Percentiles rank a stretch among this genome's conserved stretches.
These are phyloP conservation scores for Nephrotoma guestfalica DNA, from an alignment of 2,888 invertebrate species.

Conservation along the genomic window DNA sequence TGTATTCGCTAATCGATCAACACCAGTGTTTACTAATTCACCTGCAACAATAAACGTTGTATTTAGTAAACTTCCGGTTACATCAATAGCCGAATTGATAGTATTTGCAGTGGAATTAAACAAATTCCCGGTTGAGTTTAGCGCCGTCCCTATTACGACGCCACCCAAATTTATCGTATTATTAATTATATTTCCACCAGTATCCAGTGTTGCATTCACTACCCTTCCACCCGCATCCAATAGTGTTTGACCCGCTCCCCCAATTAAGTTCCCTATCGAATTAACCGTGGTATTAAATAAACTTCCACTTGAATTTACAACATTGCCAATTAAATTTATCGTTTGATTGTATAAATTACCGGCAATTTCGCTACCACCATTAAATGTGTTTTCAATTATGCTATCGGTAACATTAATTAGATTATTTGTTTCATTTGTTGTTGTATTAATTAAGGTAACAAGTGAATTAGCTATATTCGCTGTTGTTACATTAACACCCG, in stretches of 20 bases:
- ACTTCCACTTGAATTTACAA: background rate
- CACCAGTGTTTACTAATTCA: background rate
- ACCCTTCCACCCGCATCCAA: background rate
- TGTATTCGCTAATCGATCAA: background rate
- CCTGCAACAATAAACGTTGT: background rate
- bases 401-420: background rate
- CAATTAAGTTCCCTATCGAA: background rate
- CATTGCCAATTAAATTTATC: background rate
- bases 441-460: background rate
- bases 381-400: background rate
- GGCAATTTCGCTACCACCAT: background rate
- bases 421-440: background rate
- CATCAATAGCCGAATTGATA: background rate
- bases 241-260: background rate
- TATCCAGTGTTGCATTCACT: background rate
- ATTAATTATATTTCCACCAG: background rate
- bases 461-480: background rate
- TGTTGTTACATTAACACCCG: constrained; percentile 1
- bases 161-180: background rate
- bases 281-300: background rate
- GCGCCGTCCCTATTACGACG: background rate
- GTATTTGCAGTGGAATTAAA: background rate
- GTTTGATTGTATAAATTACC: constrained; percentile 1
- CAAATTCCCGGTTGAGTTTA: background rate
- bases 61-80: background rate